Evolutionary conservation across 2,113 vertebrate species (phyloP).

Genomic region (Lagopus leucura): DNA sequence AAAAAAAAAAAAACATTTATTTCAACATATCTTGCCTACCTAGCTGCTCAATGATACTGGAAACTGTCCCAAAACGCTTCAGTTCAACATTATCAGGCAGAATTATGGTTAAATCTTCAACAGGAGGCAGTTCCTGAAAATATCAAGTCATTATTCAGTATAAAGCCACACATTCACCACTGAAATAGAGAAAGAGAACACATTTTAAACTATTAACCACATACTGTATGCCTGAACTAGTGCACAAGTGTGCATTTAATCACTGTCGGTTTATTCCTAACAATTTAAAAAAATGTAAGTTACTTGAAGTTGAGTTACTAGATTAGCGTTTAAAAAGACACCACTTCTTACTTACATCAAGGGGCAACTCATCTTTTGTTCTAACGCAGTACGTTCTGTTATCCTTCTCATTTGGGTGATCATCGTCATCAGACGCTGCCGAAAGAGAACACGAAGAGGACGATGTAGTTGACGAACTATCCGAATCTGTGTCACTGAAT

Average conservation of each 20-base stretch:
- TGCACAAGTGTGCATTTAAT: not conserved
- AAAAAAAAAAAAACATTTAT: not conserved
- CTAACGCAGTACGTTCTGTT: slow-evolving; percentile 59
- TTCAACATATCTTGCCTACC: slow-evolving; percentile 75
- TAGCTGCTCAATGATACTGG: slow-evolving; percentile 87
- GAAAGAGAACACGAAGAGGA: slow-evolving; percentile 37
- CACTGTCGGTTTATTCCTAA: not conserved
- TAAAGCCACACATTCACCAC: not conserved
- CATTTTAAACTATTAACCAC: not conserved
- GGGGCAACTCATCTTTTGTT: slow-evolving; percentile 76
- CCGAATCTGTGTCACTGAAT: slow-evolving; percentile 76
- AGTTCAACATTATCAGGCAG: slow-evolving; percentile 86
- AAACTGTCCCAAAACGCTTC: slow-evolving; percentile 85
- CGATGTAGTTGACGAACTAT: slow-evolving; percentile 69
- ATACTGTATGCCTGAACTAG: not conserved
- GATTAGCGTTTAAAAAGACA: not conserved
- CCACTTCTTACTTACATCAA: slow-evolving; percentile 72
- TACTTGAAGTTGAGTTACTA: not conserved
- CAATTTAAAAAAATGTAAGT: not conserved
- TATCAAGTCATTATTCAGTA: not conserved
- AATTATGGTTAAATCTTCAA: slow-evolving; percentile 82
- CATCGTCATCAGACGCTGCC: slow-evolving; percentile 72
- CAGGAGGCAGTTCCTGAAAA: slow-evolving; percentile 85
- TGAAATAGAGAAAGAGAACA: not conserved
- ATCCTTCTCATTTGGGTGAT: slow-evolving; percentile 58